Evolutionary conservation across 2,113 vertebrate genomes (phyloP).

Genomic region (Semnornis frantzii): DNA sequence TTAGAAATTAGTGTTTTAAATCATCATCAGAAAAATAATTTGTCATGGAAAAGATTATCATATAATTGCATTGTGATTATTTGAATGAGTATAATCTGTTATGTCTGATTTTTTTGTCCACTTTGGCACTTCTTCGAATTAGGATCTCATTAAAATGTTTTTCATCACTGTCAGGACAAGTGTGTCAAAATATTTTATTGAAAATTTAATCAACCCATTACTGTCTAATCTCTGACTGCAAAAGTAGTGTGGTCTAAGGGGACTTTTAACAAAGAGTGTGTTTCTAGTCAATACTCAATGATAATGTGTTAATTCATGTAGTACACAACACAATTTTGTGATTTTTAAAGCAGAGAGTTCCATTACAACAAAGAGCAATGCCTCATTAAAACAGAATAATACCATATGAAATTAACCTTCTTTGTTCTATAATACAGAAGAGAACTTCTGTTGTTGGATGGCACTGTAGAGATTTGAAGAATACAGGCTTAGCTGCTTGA

Average conservation of each 20-base stretch:
- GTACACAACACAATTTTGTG: background rate
- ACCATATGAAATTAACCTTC: background rate
- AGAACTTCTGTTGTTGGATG: background rate
- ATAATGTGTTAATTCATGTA: background rate
- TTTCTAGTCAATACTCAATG: background rate
- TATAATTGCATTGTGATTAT: constrained; percentile 26
- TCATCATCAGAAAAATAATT: background rate
- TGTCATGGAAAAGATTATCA: background rate
- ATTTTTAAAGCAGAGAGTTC: background rate
- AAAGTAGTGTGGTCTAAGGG: background rate
- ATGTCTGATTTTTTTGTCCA: constrained; percentile 7
- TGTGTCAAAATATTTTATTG: background rate
- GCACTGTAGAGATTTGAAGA: background rate
- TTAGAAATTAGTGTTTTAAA: constrained; percentile 10
- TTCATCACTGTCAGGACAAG: background rate
- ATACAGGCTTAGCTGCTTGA: background rate
- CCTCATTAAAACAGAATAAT: background rate
- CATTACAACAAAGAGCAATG: background rate
- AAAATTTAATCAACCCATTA: background rate
- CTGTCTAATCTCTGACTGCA: background rate
- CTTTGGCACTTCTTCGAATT: constrained; percentile 1
- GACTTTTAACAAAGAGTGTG: background rate
- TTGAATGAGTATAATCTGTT: background rate
- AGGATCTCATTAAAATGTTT: background rate
- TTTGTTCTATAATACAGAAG: background rate